Percentiles rank a stretch among this genome's conserved stretches.
Evolutionary conservation across 2,797 vertebrate species (phyloP).

Genomic region (Chrosomus eos): DNA sequence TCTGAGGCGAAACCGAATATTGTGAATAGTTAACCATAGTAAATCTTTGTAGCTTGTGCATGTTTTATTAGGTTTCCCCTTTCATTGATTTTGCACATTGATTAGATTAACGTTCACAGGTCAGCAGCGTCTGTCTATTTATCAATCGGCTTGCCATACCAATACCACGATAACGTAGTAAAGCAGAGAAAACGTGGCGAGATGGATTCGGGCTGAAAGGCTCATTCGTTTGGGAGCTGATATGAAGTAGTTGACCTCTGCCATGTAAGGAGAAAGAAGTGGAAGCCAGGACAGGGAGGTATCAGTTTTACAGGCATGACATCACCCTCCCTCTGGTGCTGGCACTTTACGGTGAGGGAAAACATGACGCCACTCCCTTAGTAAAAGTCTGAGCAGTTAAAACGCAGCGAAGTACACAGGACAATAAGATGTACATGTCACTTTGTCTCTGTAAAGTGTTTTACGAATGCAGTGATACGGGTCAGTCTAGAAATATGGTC

Average conservation of each 20-base stretch:
- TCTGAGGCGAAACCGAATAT: slow-evolving; percentile 16
- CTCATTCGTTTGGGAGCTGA: slow-evolving; percentile 44
- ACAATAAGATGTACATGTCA: slow-evolving; percentile 52
- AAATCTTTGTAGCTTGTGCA: slow-evolving; percentile 8
- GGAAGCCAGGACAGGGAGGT: slow-evolving; percentile 55
- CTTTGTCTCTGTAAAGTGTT: slow-evolving; percentile 26
- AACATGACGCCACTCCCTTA: slow-evolving; percentile 62
- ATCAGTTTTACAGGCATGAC: slow-evolving; percentile 63
- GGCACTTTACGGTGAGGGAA: slow-evolving; percentile 53
- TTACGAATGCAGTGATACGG: slow-evolving; percentile 31
- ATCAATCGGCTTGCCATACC: slow-evolving; percentile 36
- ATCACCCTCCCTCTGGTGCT: slow-evolving; percentile 59
- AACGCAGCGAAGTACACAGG: slow-evolving; percentile 41
- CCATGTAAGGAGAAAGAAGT: slow-evolving; percentile 61
- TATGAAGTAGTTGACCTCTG: slow-evolving; percentile 57
- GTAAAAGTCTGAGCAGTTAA: slow-evolving; percentile 60
- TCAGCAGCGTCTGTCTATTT: slow-evolving; percentile 40
- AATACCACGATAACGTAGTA: background rate
- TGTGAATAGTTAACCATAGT: slow-evolving; percentile 7
- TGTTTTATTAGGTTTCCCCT: slow-evolving; percentile 28
- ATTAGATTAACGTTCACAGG: slow-evolving; percentile 47
- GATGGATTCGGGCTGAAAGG: slow-evolving; percentile 12
- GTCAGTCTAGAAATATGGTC: slow-evolving; percentile 9
- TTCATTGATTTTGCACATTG: slow-evolving; percentile 49
- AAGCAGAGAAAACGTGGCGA: slow-evolving; percentile 15